These are phyloP conservation scores for Cyrtonyx montezumae DNA, from an alignment of 2,113 vertebrate species.

Conservation along the genomic window DNA sequence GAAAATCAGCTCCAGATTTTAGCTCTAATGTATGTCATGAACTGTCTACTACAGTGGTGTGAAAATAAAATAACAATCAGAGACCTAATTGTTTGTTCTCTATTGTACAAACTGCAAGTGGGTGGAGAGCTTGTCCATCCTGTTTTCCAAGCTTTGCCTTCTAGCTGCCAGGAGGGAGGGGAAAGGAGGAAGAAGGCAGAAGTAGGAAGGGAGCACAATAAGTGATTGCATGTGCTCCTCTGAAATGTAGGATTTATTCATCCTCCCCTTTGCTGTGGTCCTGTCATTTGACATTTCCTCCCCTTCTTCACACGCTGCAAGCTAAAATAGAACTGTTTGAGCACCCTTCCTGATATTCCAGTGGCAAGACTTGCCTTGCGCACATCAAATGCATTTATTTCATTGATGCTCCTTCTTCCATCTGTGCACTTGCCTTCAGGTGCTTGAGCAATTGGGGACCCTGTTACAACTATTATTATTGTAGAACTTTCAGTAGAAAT, in stretches of 20 bases:
- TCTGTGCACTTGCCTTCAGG: background rate
- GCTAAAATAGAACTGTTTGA: background rate
- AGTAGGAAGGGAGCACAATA: background rate
- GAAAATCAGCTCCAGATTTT: background rate
- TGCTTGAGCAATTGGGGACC: background rate
- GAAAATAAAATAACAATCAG: background rate
- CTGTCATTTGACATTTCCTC: background rate
- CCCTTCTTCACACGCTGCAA: background rate
- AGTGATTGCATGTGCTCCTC: background rate
- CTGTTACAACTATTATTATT: background rate
- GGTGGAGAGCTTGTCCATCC: background rate
- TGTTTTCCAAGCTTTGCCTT: background rate
- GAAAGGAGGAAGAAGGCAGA: background rate
- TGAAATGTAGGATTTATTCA: background rate
- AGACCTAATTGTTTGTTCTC: background rate
- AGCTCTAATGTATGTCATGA: constrained; percentile 12
- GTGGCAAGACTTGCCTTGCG: background rate
- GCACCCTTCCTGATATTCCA: background rate
- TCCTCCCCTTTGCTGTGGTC: background rate
- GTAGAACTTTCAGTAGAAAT: background rate
- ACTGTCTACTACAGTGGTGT: background rate
- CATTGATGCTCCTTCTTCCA: background rate
- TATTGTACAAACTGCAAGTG: background rate
- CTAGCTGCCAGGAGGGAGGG: background rate
- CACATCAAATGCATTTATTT: background rate